A percentile compares a stretch with the other conserved stretches of the same genome.
Conservation (phyloP, 2,113 vertebrate species). For the Pica pica region DNA sequence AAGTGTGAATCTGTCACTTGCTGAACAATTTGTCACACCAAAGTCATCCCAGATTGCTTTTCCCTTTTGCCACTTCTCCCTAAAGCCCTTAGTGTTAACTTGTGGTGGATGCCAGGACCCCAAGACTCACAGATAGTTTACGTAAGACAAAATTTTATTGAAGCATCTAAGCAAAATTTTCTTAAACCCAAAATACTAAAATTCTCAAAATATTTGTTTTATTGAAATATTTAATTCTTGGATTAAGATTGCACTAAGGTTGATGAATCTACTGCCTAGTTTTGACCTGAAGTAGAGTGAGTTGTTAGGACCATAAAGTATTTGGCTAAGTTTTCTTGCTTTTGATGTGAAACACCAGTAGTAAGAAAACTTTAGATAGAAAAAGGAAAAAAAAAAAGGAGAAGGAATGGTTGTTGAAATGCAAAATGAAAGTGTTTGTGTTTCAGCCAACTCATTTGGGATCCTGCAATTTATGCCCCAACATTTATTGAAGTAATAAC, state of each 20-base stretch:
- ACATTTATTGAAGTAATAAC: background rate
- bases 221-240: background rate
- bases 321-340: background rate
- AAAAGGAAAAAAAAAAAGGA: accelerated
- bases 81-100: background rate
- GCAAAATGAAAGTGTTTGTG: background rate
- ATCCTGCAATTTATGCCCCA: accelerated
- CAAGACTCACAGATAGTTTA: background rate
- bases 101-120: background rate
- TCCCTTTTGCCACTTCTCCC: background rate
- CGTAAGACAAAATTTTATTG: too few relatives aligned
- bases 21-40: background rate
- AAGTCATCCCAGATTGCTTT: background rate
- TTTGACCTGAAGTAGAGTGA: background rate
- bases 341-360: background rate
- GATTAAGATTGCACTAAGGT: background rate
- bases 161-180: background rate
- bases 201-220: background rate
- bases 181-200: background rate
- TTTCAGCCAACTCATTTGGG: background rate
- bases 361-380: background rate
- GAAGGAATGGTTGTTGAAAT: background rate
- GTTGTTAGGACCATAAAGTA: background rate
- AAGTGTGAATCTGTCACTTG: background rate
- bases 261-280: background rate